These are phyloP conservation scores for Siphamia tubifer DNA, from an alignment of 2,113 vertebrate genomes.

Conservation along the genomic window DNA sequence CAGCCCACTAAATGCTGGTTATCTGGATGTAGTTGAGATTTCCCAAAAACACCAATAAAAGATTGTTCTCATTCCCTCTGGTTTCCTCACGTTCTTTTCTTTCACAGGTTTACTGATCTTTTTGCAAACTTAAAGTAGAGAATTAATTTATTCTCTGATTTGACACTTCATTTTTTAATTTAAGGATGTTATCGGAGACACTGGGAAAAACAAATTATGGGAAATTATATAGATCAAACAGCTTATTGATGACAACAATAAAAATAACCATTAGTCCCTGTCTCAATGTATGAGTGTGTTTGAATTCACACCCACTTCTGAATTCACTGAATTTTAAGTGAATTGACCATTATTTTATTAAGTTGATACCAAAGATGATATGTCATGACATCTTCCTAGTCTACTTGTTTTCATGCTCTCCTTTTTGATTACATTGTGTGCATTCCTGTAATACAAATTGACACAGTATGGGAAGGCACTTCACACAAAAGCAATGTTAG, in stretches of 20 bases:
- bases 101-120: neutral
- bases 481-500: neutral
- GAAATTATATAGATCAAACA: too few species aligned
- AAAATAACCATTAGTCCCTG: too few species aligned
- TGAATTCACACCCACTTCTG: conserved; percentile 1
- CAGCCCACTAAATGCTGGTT: conserved; percentile 68
- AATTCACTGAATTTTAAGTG: neutral
- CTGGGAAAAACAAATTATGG: too few species aligned
- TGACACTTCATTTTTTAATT: too few species aligned
- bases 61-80: conserved; percentile 74
- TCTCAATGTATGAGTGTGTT: neutral
- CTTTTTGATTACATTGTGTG: conserved; percentile 32
- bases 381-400: neutral
- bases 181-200: too few species aligned
- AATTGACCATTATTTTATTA: neutral
- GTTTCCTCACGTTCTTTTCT: conserved; percentile 4
- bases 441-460: conserved; percentile 43
- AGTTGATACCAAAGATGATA: neutral
- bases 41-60: conserved; percentile 79
- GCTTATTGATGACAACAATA: too few species aligned
- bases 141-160: too few species aligned
- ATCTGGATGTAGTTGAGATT: conserved; percentile 78
- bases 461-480: too few species aligned
- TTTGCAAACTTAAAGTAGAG: neutral
- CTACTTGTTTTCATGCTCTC: conserved; percentile 23